Base-by-base conservation (phyloP, 53 echinoderm and acorn worm genomes). In the Antedon mediterranea region DNA sequence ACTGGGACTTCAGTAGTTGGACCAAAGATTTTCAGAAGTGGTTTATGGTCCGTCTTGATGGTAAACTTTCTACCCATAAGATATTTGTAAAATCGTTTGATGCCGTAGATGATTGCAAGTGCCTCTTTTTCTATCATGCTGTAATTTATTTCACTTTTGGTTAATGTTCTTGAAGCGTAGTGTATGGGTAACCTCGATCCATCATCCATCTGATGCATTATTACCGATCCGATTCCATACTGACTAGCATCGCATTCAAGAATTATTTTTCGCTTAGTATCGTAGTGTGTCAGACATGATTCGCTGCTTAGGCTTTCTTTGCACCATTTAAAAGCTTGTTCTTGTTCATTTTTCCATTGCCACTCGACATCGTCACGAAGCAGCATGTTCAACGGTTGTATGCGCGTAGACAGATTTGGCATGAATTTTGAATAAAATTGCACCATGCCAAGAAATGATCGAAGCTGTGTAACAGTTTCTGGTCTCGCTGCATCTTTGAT, bases 81-180 rank as follows among this genome's bases (percentile, higher is more conserved):
- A 77, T 72, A 89, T 42, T 82, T 43, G 43, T 85, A 76, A 74
- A 85, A 89, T 41, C 85, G 82, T 73, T 85, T 85, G 18, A 85
- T 71, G 31, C 85, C 89, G 73, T 82, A 89, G 23, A 57, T 23
- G 11, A 57, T 57, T 23, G 57, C 57, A 8, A 57, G 23, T 15
- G 57, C 57, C 3, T 57, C 57, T 23, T 57, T 57, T 57, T 57
- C 57, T 8, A 57, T 57, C 23, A 15, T 8, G 57, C 14, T 23
- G 26, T 57, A 57, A 57, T 23, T 23, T 57, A 15, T 2, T 26
- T 57, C 57, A 18, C 57, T 57, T 8, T 18, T 6, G 2, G 57
- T 57, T 57, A 57, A 26, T 23, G 57, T 57, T 57, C 57, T 8
- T 2, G 57, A 57, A 2, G 57, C 57, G 23, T 57, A 57, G 23